A percentile compares a stretch with the other conserved stretches of the same genome.
These are phyloP conservation scores for Megaceryle torquata DNA, from an alignment of 2,113 vertebrate species.

Conservation along the genomic window DNA sequence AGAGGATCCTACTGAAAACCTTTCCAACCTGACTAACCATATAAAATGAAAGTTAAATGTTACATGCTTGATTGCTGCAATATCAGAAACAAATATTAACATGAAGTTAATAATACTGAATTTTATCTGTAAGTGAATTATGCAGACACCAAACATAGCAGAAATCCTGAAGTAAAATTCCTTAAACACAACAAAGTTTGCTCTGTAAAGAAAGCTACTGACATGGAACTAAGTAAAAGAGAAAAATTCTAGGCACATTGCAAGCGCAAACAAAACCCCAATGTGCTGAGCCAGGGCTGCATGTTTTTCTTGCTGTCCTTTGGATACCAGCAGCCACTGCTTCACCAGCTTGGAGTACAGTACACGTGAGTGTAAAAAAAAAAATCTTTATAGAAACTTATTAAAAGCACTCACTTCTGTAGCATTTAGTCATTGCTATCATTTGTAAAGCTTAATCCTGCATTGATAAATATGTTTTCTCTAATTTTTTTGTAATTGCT, in stretches of 20 bases:
- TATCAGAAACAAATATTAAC: not conserved
- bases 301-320: not conserved
- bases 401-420: not conserved
- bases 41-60: not conserved
- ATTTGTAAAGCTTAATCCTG: not conserved
- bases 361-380: not conserved
- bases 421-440: not conserved
- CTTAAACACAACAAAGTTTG: not conserved
- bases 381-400: not conserved
- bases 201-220: not conserved
- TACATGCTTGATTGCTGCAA: not conserved
- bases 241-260: not conserved
- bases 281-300: not conserved
- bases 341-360: not conserved
- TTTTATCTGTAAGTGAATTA: not conserved
- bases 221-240: not conserved
- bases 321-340: not conserved
- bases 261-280: fast-evolving
- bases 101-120: not conserved
- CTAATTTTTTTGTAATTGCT: not conserved
- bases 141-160: not conserved
- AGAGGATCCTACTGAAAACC: not conserved
- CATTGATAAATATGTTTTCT: not conserved
- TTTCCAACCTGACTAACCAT: not conserved
- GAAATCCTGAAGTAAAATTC: not conserved